These are phyloP conservation scores for Probaryconus sp. DNA, from an alignment of 1,140 invertebrate genomes.

Conservation along the genomic window DNA sequence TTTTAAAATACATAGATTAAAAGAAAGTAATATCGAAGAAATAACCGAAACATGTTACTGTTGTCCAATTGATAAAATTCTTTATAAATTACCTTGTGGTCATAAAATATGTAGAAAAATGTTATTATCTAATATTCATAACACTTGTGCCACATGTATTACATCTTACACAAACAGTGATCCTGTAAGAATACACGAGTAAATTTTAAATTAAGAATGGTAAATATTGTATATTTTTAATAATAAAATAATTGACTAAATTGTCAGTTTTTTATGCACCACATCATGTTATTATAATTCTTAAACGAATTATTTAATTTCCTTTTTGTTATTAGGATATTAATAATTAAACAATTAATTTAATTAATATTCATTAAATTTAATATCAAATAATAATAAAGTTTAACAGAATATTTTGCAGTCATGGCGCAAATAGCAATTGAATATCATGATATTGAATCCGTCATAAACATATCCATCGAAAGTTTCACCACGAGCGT, in stretches of 20 bases:
- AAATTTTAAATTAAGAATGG: background rate
- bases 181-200: conserved; percentile 60
- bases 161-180: conserved; percentile 59
- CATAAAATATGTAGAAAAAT: conserved; percentile 74
- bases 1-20: too few species aligned
- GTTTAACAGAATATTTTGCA: background rate
- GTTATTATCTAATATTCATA: conserved; percentile 59
- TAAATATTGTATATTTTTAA: conserved; percentile 7
- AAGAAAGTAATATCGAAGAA: too few species aligned
- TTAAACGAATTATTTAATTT: too few species aligned
- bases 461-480: conserved; percentile 53
- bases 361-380: too few species aligned
- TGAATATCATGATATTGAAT: conserved; percentile 63
- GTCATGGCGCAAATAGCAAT: conserved; percentile 47
- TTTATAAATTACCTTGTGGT: conserved; percentile 76
- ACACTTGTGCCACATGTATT: conserved; percentile 65
- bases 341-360: too few species aligned
- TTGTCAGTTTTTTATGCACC: too few species aligned
- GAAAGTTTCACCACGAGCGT: conserved; percentile 42
- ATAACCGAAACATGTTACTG: too few species aligned
- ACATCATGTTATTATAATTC: too few species aligned
- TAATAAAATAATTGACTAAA: background rate
- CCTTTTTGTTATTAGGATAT: too few species aligned
- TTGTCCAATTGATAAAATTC: conserved; percentile 62
- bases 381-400: too few species aligned